phyloP scores from a whole-genome alignment of 2,797 vertebrate genomes.

The Peromyscus attwateri region DNA sequence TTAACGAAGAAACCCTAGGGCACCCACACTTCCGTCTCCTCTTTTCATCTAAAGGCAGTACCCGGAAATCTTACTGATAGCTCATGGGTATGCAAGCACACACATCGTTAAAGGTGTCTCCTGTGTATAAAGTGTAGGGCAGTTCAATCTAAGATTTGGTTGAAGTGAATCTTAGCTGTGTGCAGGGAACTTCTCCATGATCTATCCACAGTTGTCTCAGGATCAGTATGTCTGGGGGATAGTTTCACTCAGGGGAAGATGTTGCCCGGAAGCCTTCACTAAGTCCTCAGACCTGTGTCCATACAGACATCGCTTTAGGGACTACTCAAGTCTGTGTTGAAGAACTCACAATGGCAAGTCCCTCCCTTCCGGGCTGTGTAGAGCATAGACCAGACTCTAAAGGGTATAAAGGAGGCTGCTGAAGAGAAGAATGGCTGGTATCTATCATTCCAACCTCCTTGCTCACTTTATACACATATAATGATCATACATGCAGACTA shows the following conservation, averaged over 20 bases:
- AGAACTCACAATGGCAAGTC: constrained; percentile 44
- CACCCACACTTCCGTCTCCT: background rate
- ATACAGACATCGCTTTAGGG: background rate
- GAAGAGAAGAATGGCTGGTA: constrained; percentile 65
- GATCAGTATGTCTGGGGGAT: background rate
- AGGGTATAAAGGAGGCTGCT: constrained; percentile 51
- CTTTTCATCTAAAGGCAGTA: background rate
- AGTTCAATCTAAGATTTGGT: constrained; percentile 14
- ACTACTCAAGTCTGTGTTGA: background rate
- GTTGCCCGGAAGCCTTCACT: background rate
- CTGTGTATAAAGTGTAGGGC: background rate
- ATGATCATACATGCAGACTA: constrained; percentile 58
- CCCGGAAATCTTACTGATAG: background rate
- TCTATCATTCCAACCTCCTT: constrained; percentile 67
- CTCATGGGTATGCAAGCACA: background rate
- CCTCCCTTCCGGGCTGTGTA: constrained; percentile 47
- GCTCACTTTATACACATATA: constrained; percentile 64
- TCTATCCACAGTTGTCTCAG: constrained; percentile 48
- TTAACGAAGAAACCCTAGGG: background rate
- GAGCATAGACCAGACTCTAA: constrained; percentile 34
- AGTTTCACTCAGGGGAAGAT: constrained; percentile 38
- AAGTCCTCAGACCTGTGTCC: background rate
- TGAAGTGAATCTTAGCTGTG: background rate
- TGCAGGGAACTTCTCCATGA: background rate
- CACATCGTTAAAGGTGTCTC: background rate